Conservation (phyloP, 1,140 invertebrate genomes). For the Cotesia typhae region DNA sequence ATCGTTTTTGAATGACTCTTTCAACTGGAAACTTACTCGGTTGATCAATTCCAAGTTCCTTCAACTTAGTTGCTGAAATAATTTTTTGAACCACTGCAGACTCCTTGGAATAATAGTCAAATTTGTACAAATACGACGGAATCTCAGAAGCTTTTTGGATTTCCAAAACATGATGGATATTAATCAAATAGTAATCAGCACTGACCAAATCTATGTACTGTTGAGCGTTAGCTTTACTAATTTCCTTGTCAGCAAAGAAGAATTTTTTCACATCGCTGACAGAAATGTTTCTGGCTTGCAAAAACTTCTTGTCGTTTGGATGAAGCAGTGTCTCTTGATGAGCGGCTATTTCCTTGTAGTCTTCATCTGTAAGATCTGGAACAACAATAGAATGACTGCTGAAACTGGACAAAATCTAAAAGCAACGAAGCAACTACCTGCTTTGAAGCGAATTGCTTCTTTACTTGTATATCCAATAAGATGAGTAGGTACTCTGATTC, state of each 20-base stretch:
- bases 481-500: slow-evolving; percentile 68
- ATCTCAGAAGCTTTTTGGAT: slow-evolving; percentile 47
- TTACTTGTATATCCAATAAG: slow-evolving; percentile 70
- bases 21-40: slow-evolving; percentile 1
- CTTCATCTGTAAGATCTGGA: neutral
- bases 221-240: slow-evolving; percentile 1
- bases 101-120: slow-evolving; percentile 54
- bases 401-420: neutral
- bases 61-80: neutral
- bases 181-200: slow-evolving; percentile 17
- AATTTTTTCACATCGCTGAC: slow-evolving; percentile 59
- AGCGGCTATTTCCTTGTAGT: neutral
- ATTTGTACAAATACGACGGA: slow-evolving; percentile 65
- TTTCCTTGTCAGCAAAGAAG: slow-evolving; percentile 50
- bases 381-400: neutral
- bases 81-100: slow-evolving; percentile 20
- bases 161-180: slow-evolving; percentile 42
- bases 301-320: slow-evolving; percentile 1
- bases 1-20: slow-evolving; percentile 42
- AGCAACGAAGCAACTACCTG: slow-evolving; percentile 42
- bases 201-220: slow-evolving; percentile 13
- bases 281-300: slow-evolving; percentile 43
- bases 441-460: slow-evolving; percentile 67
- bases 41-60: neutral
- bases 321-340: slow-evolving; percentile 10